Conservation (phyloP, 2,113 vertebrate species). For the Myiopsitta monachus region DNA sequence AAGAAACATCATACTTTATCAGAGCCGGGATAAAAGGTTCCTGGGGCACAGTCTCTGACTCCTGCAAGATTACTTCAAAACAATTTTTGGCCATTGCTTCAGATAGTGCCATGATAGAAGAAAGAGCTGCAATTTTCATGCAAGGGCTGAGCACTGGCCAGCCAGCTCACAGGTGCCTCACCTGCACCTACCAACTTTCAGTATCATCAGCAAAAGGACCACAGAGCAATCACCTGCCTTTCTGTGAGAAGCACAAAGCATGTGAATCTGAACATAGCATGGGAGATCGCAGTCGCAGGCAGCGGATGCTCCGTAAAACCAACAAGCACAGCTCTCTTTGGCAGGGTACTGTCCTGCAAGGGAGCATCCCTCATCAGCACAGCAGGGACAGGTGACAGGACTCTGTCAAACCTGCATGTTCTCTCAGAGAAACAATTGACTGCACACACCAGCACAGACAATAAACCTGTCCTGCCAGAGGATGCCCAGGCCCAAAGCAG, state of each 20-base stretch:
- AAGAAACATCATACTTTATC: background rate
- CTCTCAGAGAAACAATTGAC: background rate
- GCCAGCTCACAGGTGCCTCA: background rate
- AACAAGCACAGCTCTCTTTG: fast-evolving
- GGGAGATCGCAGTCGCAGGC: fast-evolving
- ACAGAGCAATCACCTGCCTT: fast-evolving
- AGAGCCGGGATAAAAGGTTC: background rate
- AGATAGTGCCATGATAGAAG: background rate
- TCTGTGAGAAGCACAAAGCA: background rate
- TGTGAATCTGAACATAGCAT: fast-evolving
- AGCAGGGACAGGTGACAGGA: background rate
- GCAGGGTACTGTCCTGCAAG: background rate
- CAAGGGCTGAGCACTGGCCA: background rate
- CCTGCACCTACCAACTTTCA: fast-evolving
- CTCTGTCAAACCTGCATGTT: fast-evolving
- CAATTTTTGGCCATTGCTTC: background rate
- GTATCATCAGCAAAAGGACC: background rate
- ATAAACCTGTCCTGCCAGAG: background rate
- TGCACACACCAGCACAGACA: background rate
- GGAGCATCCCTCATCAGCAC: background rate
- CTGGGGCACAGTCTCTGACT: background rate
- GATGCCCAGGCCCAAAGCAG: background rate
- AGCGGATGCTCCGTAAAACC: fast-evolving
- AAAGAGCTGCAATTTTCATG: background rate
- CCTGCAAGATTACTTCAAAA: background rate